A percentile compares a stretch with the other conserved stretches of the same genome.
These are phyloP conservation scores for Rhagoletis zephyria DNA, from an alignment of 1,140 invertebrate species.

Conservation along the genomic window DNA sequence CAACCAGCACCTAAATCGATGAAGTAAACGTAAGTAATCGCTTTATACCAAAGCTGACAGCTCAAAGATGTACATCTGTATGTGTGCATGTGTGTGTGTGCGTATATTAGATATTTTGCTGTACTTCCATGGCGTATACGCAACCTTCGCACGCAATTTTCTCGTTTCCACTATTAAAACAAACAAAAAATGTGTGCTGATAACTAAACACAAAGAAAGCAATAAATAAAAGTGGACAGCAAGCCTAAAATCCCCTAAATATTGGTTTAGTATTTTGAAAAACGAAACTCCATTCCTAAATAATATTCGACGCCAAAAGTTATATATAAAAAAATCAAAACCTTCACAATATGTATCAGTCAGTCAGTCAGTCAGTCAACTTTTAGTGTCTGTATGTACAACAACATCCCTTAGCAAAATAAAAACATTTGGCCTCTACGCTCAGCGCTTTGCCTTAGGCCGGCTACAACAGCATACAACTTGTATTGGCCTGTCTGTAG, in stretches of 20 bases:
- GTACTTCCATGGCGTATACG: not conserved
- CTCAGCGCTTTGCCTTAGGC: not conserved
- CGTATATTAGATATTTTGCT: not conserved
- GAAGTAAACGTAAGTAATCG: not conserved
- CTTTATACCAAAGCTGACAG: not conserved
- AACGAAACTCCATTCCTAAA: not conserved
- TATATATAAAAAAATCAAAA: no score
- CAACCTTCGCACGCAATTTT: not conserved
- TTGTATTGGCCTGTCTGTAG: not conserved
- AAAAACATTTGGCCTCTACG: not conserved
- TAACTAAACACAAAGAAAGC: not conserved
- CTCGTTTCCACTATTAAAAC: not conserved
- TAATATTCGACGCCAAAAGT: no score
- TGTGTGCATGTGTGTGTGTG: not conserved
- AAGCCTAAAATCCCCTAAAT: not conserved
- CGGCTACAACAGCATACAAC: not conserved
- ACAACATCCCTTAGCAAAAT: not conserved
- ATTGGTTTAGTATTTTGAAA: not conserved
- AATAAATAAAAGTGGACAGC: not conserved
- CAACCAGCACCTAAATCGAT: not conserved
- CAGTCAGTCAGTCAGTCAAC: not conserved
- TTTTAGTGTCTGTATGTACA: not conserved
- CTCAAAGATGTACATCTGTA: not conserved
- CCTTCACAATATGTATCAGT: no score
- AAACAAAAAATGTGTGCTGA: not conserved